Evolutionary conservation across 2,888 invertebrate genomes (phyloP).

Genomic region (Drosophila neotestacea): DNA sequence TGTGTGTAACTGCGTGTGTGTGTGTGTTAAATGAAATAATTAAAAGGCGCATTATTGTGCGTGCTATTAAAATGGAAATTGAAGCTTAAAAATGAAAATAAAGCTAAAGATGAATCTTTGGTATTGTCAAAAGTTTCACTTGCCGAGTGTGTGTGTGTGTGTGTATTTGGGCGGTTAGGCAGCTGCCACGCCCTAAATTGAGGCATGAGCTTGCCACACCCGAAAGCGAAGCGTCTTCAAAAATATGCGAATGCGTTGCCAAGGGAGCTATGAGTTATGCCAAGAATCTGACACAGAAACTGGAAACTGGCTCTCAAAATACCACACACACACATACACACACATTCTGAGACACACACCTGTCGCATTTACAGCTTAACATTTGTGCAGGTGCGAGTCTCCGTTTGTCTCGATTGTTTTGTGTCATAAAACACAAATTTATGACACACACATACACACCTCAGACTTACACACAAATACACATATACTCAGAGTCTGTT

Average conservation of each 20-base stretch:
- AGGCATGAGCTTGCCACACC: constrained; percentile 3
- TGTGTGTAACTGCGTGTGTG: constrained; percentile 7
- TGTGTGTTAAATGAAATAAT: constrained; percentile 43
- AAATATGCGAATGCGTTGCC: constrained; percentile 28
- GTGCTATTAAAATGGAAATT: constrained; percentile 58
- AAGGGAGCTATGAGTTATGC: constrained; percentile 55
- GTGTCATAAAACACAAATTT: constrained; percentile 46
- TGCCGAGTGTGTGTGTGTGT: constrained; percentile 22
- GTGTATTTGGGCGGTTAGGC: constrained; percentile 1
- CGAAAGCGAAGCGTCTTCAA: constrained; percentile 13
- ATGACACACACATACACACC: constrained; percentile 41
- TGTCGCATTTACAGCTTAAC: constrained; percentile 45
- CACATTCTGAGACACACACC: constrained; percentile 25
- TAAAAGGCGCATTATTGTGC: constrained; percentile 52
- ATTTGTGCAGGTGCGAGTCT: constrained; percentile 58
- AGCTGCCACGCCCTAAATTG: constrained; percentile 4
- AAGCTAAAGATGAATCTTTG: constrained; percentile 33
- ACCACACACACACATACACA: constrained; percentile 15
- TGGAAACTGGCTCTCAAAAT: constrained; percentile 44
- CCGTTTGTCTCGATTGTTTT: constrained; percentile 31
- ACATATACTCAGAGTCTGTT: not conserved
- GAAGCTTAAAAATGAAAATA: constrained; percentile 10
- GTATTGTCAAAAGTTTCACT: constrained; percentile 56
- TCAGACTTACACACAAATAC: constrained; percentile 1
- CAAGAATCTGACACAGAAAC: constrained; percentile 65